Conservation (phyloP, 2,113 vertebrate species). For the Ginglymostoma cirratum region DNA sequence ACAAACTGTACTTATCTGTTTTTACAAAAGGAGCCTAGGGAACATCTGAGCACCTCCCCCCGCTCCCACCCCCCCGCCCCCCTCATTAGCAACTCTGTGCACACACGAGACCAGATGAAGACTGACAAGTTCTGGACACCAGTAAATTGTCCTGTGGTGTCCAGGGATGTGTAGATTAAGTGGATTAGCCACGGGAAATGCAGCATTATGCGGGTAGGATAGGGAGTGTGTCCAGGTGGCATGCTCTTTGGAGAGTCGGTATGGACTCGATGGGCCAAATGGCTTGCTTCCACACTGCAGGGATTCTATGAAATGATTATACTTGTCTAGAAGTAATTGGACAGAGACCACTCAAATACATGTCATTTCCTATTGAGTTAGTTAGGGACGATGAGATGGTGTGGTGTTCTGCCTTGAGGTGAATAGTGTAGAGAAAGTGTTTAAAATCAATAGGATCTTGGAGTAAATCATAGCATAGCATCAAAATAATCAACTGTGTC, state of each 20-base stretch:
- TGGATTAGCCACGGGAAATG: too few species aligned
- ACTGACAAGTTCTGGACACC: neutral
- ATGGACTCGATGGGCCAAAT: too few species aligned
- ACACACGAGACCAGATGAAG: neutral
- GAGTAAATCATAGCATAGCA: neutral
- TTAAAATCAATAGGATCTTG: neutral
- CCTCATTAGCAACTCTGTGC: neutral
- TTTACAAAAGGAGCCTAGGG: neutral
- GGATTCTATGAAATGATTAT: neutral
- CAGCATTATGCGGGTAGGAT: too few species aligned
- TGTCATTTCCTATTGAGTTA: neutral
- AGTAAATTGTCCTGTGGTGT: too few species aligned
- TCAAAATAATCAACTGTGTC: neutral
- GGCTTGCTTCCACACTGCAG: too few species aligned
- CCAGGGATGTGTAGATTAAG: too few species aligned
- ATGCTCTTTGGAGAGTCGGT: too few species aligned
- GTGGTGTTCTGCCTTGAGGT: neutral
- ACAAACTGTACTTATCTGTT: neutral
- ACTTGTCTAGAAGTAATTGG: neutral
- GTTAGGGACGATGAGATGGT: too few species aligned
- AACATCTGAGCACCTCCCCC: neutral
- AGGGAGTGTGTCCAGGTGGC: too few species aligned
- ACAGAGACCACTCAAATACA: neutral
- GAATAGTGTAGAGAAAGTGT: neutral
- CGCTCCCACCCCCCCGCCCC: too few species aligned